These are phyloP conservation scores for Coendou prehensilis DNA, from an alignment of 2,797 vertebrate species.

Conservation along the genomic window DNA sequence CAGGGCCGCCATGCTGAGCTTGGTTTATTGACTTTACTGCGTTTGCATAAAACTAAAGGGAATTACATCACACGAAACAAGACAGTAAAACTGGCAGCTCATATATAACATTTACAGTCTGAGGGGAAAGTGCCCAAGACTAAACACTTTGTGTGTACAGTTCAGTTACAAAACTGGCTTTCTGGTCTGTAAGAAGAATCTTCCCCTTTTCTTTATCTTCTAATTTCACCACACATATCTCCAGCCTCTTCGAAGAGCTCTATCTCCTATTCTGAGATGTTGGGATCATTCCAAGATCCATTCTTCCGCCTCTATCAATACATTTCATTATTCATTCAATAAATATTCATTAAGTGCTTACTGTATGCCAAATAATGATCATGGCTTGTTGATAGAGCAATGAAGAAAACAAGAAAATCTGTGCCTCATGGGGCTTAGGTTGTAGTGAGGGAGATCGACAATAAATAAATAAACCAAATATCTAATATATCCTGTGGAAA, in stretches of 20 bases:
- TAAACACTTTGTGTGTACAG: not conserved
- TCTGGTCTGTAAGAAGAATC: not conserved
- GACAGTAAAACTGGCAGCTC: slow-evolving; percentile 35
- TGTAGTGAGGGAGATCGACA: not conserved
- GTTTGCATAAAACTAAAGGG: not conserved
- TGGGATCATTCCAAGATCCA: not conserved
- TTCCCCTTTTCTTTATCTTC: not conserved
- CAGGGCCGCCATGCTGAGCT: not conserved
- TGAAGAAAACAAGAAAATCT: not conserved
- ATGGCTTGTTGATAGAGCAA: not conserved
- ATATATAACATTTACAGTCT: slow-evolving; percentile 17
- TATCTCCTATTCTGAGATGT: not conserved
- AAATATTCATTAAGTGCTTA: not conserved
- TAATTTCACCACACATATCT: not conserved
- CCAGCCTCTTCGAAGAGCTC: not conserved
- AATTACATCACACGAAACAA: slow-evolving; percentile 53
- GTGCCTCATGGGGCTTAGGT: not conserved
- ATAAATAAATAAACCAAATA: not conserved
- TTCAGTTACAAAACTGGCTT: not conserved
- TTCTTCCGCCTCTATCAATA: not conserved
- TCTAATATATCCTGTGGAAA: not conserved
- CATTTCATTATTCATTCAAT: not conserved
- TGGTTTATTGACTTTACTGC: not conserved
- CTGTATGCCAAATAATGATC: not conserved
- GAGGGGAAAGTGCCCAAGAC: not conserved